These are phyloP conservation scores for Diarsia rubi DNA, from an alignment of 2,888 invertebrate genomes.

Conservation along the genomic window DNA sequence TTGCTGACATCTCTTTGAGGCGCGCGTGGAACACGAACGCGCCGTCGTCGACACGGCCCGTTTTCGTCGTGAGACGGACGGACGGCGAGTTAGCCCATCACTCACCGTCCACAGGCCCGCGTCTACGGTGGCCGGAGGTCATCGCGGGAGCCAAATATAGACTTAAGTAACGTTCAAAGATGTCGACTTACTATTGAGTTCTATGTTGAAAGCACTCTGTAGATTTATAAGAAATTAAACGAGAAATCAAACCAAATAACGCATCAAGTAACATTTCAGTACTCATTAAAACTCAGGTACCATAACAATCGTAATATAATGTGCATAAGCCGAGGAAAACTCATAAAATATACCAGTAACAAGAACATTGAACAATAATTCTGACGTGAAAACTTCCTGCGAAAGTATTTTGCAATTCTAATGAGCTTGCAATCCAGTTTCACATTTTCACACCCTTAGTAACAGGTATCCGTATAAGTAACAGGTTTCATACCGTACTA, in stretches of 20 bases:
- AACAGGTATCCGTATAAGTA: conserved; percentile 21
- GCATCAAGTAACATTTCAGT: conserved; percentile 10
- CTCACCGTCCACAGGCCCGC: too few relatives aligned
- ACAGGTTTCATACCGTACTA: conserved; percentile 45
- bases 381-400: conserved; percentile 53
- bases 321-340: conserved; percentile 15
- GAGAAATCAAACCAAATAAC: conserved; percentile 23
- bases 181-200: background rate
- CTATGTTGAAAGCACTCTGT: background rate
- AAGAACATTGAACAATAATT: conserved; percentile 33
- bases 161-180: background rate
- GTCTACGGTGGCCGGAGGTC: too few relatives aligned
- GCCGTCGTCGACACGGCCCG: too few relatives aligned
- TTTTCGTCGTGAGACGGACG: too few relatives aligned
- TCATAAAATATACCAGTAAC: conserved; percentile 32
- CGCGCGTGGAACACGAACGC: too few relatives aligned
- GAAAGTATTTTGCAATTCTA: conserved; percentile 52
- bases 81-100: too few relatives aligned
- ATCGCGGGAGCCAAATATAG: too few relatives aligned
- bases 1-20: too few relatives aligned
- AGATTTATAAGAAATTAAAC: conserved; percentile 7
- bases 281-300: conserved; percentile 14
- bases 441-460: conserved; percentile 53
- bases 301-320: conserved; percentile 12
- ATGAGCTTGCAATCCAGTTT: conserved; percentile 51